A percentile compares a stretch with the other conserved stretches of the same genome.
Conservation (phyloP, 2,113 vertebrate genomes). For the Neolamprologus longior region DNA sequence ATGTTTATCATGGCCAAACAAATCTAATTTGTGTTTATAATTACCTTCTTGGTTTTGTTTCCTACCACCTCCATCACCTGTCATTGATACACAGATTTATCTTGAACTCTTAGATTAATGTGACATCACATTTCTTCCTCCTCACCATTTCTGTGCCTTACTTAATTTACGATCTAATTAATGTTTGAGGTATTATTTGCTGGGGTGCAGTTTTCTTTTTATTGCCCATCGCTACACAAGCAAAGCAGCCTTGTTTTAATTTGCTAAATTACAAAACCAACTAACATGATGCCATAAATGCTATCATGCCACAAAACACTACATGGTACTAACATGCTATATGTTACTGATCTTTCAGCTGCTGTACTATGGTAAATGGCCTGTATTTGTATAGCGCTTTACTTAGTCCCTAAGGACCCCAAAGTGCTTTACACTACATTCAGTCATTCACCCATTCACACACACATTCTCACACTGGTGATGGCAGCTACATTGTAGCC, state of each 20-base stretch:
- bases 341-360: neutral
- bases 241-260: neutral
- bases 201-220: neutral
- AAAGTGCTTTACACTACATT: neutral
- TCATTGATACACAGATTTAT: neutral
- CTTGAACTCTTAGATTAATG: neutral
- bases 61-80: neutral
- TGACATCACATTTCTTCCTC: neutral
- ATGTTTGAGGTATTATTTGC: neutral
- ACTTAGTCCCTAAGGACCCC: neutral
- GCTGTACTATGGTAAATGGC: neutral
- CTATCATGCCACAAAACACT: neutral
- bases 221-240: neutral
- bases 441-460: rapidly evolving
- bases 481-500: neutral
- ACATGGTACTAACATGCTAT: neutral
- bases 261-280: neutral
- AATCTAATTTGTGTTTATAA: neutral
- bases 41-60: neutral
- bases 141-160: neutral
- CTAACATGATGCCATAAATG: neutral
- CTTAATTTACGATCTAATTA: neutral
- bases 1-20: neutral
- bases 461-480: rapidly evolving
- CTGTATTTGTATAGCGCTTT: neutral